Base-by-base conservation (phyloP, 2,888 invertebrate species). In the Orgyia antiqua region DNA sequence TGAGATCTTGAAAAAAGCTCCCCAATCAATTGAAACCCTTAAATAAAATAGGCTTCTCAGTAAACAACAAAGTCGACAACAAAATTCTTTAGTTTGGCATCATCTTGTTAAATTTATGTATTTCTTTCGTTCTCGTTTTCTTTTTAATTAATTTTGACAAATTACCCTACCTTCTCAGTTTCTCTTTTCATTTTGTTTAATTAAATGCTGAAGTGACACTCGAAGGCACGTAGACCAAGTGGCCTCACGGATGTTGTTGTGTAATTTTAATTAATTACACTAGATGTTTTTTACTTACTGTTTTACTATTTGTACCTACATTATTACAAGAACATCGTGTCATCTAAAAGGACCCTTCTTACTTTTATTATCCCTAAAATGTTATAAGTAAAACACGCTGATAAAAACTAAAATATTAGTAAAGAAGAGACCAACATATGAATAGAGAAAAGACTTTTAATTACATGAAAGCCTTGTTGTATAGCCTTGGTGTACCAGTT, bases 141-240 rank as follows among this genome's bases (percentile, higher is more conserved):
- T 79, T 83, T 83, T 84, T 84, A 84, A 86, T 86, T 86, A 84
- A 84, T 79, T 84, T 86, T 84, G 84, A 84, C 83, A 83, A 84
- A 86, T 83, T 79, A 79, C 78, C 79, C 69, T 66, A 73, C 72
- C 74, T 73, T 70, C 78, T 79, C 76, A 71, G 74, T 76, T 80
- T 73, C 72, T 68, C 71, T 75, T 74, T 75, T 68, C 65, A 32
- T 47, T 71, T 73, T 68, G 58, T 80, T 84, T 84, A 86, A 86
- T 86, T 86, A 86, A 86, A 84, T 80, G 75, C 77, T 82, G 72
- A 55, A 84, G 82, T 83, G 84, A 71, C 84, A 82, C 77, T 79
- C 59, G 59, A 69, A 60, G 66, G 70, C 63, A 67, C 69, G 70
- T 70, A 65, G 59, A 51, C 39, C 4, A 52, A 57, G 50, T 55